phyloP scores from a whole-genome alignment of 2,797 vertebrate species.

The Sebastes matsubarae region DNA sequence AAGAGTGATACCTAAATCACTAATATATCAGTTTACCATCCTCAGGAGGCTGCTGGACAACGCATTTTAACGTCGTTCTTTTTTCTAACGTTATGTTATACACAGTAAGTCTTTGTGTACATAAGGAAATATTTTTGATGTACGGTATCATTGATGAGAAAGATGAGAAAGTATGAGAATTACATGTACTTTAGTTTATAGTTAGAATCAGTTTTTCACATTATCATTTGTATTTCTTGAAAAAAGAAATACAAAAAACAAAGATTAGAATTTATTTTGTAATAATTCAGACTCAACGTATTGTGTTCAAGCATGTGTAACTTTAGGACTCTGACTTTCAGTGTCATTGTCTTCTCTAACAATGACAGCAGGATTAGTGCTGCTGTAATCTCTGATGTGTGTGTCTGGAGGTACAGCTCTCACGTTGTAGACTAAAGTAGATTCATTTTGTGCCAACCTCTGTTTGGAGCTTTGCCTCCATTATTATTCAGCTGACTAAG shows the following conservation, averaged over 20 bases:
- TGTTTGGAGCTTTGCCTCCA: background rate
- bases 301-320: background rate
- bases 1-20: background rate
- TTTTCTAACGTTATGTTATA: background rate
- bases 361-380: constrained; percentile 19
- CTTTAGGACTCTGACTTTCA: background rate
- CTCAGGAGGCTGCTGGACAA: background rate
- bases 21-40: accelerated
- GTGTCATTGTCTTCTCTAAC: background rate
- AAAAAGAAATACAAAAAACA: background rate
- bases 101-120: background rate
- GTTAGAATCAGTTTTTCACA: background rate
- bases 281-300: background rate
- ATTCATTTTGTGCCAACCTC: background rate
- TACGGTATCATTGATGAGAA: background rate
- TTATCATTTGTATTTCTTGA: background rate
- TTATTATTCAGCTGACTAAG: background rate
- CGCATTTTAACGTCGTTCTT: accelerated
- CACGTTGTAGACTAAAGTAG: background rate
- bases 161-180: background rate
- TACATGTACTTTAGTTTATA: background rate
- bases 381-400: constrained; percentile 23
- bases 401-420: background rate
- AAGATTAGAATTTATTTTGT: background rate
- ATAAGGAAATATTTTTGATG: background rate